These are phyloP conservation scores for Drosophila kurseongensis DNA, from an alignment of 1,140 invertebrate species.

Conservation along the genomic window DNA sequence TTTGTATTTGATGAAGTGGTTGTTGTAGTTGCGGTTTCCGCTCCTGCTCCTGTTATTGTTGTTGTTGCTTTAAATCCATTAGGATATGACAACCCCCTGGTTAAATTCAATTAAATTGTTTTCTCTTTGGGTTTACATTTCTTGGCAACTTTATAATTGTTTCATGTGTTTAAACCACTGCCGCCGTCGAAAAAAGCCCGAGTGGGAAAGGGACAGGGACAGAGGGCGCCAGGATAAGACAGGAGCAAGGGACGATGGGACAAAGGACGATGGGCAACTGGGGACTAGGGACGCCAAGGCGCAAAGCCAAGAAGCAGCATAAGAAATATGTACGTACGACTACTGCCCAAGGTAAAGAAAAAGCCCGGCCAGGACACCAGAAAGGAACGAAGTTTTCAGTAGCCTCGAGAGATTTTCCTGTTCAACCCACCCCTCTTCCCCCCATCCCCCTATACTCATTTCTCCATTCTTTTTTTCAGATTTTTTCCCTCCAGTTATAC, in stretches of 20 bases:
- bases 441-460: background rate
- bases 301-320: conserved; percentile 76
- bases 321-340: conserved; percentile 58
- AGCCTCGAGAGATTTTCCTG: conserved; percentile 78
- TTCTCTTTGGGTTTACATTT: conserved; percentile 82
- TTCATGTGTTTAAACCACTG: conserved; percentile 81
- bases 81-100: conserved; percentile 82
- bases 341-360: conserved; percentile 63
- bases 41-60: conserved; percentile 40
- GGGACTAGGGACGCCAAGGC: conserved; percentile 39
- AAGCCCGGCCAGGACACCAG: conserved; percentile 6
- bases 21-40: conserved; percentile 32
- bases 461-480: background rate
- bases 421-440: conserved; percentile 23
- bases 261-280: conserved; percentile 28
- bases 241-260: background rate
- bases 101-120: conserved; percentile 83
- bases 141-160: conserved; percentile 81
- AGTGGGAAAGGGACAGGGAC: conserved; percentile 13
- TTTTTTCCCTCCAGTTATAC: conserved; percentile 12
- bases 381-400: conserved; percentile 68
- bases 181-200: conserved; percentile 13
- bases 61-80: conserved; percentile 81
- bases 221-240: conserved; percentile 3
- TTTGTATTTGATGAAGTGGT: conserved; percentile 65